These are phyloP conservation scores for Melieria crassipennis DNA, from an alignment of 2,888 invertebrate species.

Conservation along the genomic window DNA sequence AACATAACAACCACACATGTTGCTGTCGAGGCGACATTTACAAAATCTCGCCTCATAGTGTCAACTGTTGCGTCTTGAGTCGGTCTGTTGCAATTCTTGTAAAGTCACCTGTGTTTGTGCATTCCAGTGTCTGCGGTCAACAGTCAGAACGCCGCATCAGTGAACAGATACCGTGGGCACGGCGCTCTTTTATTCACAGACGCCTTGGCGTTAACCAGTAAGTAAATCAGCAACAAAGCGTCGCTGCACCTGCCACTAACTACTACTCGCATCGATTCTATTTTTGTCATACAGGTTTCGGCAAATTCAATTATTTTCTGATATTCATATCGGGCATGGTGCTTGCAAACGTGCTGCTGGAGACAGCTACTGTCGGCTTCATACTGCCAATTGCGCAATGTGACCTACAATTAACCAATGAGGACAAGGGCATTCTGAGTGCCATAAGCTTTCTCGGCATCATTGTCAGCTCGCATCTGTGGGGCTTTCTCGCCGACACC, in stretches of 20 bases:
- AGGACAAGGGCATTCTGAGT: constrained; percentile 64
- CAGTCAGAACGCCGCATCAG: constrained; percentile 55
- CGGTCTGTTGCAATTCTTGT: not conserved
- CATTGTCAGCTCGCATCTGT: constrained; percentile 68
- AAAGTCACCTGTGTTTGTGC: not conserved
- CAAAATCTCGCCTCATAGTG: too few species aligned
- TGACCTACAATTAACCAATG: constrained; percentile 63
- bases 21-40: too few species aligned
- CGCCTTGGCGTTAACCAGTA: constrained; percentile 31
- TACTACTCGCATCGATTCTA: too few species aligned
- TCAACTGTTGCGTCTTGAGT: too few species aligned
- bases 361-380: constrained; percentile 68
- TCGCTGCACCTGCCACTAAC: too few species aligned
- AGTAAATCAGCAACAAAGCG: not conserved
- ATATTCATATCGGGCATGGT: constrained; percentile 68
- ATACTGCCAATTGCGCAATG: constrained; percentile 68
- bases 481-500: constrained; percentile 70
- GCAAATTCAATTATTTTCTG: constrained; percentile 67
- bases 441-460: constrained; percentile 66
- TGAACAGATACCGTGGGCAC: constrained; percentile 62
- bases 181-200: constrained; percentile 30
- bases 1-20: too few species aligned
- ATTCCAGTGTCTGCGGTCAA: constrained; percentile 13
- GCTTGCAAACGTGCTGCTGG: constrained; percentile 65
- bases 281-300: constrained; percentile 63